These are phyloP conservation scores for Nymphalis io DNA, from an alignment of 1,140 invertebrate species.

Conservation along the genomic window DNA sequence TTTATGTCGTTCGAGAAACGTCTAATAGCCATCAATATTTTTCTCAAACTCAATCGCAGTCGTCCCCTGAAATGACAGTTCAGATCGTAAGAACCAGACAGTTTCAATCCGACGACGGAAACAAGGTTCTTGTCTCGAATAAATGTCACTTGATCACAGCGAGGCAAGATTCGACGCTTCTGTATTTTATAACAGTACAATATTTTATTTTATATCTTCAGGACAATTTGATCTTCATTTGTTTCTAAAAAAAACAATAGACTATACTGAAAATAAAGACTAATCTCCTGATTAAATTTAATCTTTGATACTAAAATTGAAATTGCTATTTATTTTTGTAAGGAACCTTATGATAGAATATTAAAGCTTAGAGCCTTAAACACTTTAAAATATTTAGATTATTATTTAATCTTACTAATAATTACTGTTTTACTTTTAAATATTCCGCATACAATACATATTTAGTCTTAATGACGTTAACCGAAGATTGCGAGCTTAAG, in stretches of 20 bases:
- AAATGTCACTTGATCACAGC: constrained; percentile 41
- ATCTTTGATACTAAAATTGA: too few species aligned
- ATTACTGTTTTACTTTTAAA: too few species aligned
- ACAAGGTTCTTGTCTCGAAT: constrained; percentile 46
- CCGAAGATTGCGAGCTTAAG: too few species aligned
- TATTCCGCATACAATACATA: too few species aligned
- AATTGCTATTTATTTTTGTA: too few species aligned
- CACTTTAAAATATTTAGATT: too few species aligned
- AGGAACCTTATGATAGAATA: too few species aligned
- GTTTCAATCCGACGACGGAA: constrained; percentile 32
- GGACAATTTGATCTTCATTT: neutral
- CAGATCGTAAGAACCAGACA: constrained; percentile 27
- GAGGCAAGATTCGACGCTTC: constrained; percentile 21
- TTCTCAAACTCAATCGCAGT: constrained; percentile 30
- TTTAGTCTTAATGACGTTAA: too few species aligned
- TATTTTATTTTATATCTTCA: neutral
- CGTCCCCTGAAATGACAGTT: constrained; percentile 29
- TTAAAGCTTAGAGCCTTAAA: too few species aligned
- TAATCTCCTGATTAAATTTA: too few species aligned
- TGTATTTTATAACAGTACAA: constrained; percentile 10
- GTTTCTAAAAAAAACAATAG: neutral
- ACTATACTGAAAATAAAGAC: neutral
- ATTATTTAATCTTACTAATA: too few species aligned
- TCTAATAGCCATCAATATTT: constrained; percentile 26
- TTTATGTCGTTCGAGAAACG: neutral